Base-by-base conservation (phyloP, 2,888 invertebrate genomes). In the Drosophila tanythrix region DNA sequence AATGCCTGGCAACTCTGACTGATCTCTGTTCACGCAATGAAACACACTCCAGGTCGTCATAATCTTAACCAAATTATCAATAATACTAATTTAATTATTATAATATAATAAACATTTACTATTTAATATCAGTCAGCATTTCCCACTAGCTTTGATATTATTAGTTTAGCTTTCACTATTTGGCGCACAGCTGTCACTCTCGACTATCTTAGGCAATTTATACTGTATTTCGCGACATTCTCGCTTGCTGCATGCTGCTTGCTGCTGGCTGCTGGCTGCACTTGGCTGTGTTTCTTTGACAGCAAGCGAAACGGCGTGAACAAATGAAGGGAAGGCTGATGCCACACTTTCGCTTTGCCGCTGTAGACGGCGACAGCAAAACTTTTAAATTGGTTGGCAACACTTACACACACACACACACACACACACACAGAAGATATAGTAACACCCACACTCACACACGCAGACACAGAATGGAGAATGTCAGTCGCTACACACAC, bases 351-450 rank as follows among this genome's bases (percentile, higher is more conserved):
- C 85, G 82, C 82, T 84, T 74, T 57, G 69, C 70, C 79, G 46
- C n/a, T 57, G 58, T n/a, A 78, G 69, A 79, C 79, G 69, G 72
- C 74, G 83, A 76, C 79, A 79, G 84, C 76, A 73, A 86, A 87
- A 89, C 88, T 82, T 89, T 87, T 89, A 83, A 88, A 90, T 87
- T 86, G 81, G 82, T 88, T 87, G 78, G 83, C 85, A 88, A 83
- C 82, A 88, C 88, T 88, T 90, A 70, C 73, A 65, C 70, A 75
- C 71, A 64, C 67, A 74, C 48, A 67, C 52, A 52, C n/a, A 64
- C 29, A 57, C 35, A 18, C 0, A 35, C 13, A 35, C 13, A 21
- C 3, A 33, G 15, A 36, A 36, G n/a, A n/a, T n/a, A 43, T 11
- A 36, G 69, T 67, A 76, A 76, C 76, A 79, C 83, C 57, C 70